These are phyloP conservation scores for Pimpla rufipes DNA, from an alignment of 2,888 invertebrate genomes.

Conservation along the genomic window DNA sequence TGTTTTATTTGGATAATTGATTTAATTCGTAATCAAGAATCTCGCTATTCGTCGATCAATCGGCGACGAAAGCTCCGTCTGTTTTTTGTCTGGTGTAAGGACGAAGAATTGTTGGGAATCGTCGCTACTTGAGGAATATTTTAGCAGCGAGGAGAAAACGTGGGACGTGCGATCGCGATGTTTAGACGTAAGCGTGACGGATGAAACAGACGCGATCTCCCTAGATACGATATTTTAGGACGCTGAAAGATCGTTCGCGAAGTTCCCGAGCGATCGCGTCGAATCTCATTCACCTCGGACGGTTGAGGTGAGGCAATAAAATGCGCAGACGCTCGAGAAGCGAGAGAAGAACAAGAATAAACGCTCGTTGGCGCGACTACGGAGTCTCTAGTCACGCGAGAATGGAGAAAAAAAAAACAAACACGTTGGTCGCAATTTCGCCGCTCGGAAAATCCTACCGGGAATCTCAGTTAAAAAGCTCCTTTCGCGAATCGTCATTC, in stretches of 20 bases:
- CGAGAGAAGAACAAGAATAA: constrained; percentile 24
- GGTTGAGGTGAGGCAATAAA: constrained; percentile 3
- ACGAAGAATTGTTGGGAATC: neutral
- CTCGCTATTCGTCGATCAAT: too few species aligned
- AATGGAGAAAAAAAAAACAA: constrained; percentile 10
- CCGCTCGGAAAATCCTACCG: neutral
- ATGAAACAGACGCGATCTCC: constrained; percentile 27
- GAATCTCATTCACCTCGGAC: constrained; percentile 31
- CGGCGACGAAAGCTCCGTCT: neutral
- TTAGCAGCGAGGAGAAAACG: neutral
- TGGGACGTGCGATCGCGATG: constrained; percentile 3
- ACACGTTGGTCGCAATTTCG: neutral
- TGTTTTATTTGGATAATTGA: too few species aligned
- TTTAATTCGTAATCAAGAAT: too few species aligned
- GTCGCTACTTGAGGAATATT: constrained; percentile 1
- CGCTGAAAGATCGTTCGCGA: neutral
- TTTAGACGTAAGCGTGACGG: constrained; percentile 27
- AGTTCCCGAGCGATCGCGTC: neutral
- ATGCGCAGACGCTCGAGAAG: neutral
- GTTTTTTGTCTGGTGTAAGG: neutral
- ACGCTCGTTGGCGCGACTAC: constrained; percentile 41
- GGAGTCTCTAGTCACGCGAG: constrained; percentile 53
- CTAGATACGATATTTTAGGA: constrained; percentile 25
- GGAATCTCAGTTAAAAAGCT: constrained; percentile 16
- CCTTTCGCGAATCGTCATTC: neutral